Percentiles rank a stretch among this genome's conserved stretches.
phyloP scores from a whole-genome alignment of 2,797 vertebrate genomes.

The Pantherophis vulpinus region DNA sequence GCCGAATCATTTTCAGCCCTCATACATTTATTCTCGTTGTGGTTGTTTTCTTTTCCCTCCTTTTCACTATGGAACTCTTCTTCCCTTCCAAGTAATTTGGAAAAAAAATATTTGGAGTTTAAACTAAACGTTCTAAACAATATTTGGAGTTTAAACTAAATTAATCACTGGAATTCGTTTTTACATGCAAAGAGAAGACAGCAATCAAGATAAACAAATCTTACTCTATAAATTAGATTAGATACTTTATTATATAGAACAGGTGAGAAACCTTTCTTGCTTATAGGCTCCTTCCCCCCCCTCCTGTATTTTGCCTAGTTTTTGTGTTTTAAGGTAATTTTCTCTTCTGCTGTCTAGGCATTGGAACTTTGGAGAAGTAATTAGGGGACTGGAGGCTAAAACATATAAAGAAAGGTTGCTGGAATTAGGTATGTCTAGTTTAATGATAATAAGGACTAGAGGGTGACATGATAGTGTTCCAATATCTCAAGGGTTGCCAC shows the following conservation, averaged over 20 bases:
- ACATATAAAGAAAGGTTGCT: not conserved
- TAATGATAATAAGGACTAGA: too few relatives aligned
- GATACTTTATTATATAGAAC: not conserved
- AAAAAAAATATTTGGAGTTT: not conserved
- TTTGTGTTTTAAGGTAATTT: not conserved
- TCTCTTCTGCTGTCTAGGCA: not conserved
- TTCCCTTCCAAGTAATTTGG: not conserved
- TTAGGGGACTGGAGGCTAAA: not conserved
- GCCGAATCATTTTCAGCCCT: not conserved
- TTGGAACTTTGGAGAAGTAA: not conserved
- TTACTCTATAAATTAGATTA: not conserved
- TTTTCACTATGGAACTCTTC: not conserved
- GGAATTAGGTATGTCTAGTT: too few relatives aligned
- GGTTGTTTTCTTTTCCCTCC: not conserved
- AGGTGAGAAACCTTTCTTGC: not conserved
- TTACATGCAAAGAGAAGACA: not conserved
- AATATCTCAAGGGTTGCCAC: too few relatives aligned
- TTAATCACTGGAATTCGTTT: not conserved
- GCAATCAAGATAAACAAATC: not conserved
- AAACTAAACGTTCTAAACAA: not conserved
- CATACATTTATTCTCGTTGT: not conserved
- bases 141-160: not conserved
- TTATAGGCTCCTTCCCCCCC: too few relatives aligned
- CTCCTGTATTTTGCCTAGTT: not conserved
- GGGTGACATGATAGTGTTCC: too few relatives aligned